Evolutionary conservation across 2,113 vertebrate genomes (phyloP).

Genomic region (Herpetotheres cachinnans): DNA sequence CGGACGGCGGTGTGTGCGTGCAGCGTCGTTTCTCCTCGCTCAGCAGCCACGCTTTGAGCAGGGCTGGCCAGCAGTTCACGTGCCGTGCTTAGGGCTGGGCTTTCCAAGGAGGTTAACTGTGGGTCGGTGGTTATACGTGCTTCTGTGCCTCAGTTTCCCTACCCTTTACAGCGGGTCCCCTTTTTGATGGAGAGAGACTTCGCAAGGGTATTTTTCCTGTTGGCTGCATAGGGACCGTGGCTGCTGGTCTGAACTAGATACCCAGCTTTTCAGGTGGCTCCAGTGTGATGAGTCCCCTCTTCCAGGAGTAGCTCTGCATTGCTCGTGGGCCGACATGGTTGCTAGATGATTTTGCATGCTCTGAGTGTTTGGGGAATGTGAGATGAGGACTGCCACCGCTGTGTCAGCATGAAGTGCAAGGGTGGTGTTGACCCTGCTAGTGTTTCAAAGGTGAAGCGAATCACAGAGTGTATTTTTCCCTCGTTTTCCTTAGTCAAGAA

Average conservation of each 20-base stretch:
- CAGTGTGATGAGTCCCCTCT: fast-evolving
- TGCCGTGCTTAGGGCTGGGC: not conserved
- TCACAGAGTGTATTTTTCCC: fast-evolving
- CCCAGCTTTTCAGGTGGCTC: not conserved
- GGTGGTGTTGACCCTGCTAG: not conserved
- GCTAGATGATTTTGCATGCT: not conserved
- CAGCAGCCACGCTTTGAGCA: not conserved
- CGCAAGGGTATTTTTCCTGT: not conserved
- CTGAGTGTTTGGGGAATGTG: not conserved
- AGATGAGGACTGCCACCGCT: not conserved
- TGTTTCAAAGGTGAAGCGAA: not conserved
- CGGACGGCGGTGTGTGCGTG: fast-evolving
- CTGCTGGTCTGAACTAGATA: not conserved
- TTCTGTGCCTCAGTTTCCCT: not conserved
- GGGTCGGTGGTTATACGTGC: not conserved
- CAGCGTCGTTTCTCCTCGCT: fast-evolving
- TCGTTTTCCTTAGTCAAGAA: not conserved
- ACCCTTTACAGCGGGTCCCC: not conserved
- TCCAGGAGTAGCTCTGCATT: not conserved
- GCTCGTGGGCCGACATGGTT: fast-evolving
- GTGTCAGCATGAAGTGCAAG: not conserved
- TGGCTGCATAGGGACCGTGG: not conserved
- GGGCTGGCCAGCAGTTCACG: not conserved
- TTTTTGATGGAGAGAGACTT: not conserved
- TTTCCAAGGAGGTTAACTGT: not conserved